phyloP scores from a whole-genome alignment of 30 jellyfish, hydroid and myxozoan genomes.

The Cassiopea andromeda region DNA sequence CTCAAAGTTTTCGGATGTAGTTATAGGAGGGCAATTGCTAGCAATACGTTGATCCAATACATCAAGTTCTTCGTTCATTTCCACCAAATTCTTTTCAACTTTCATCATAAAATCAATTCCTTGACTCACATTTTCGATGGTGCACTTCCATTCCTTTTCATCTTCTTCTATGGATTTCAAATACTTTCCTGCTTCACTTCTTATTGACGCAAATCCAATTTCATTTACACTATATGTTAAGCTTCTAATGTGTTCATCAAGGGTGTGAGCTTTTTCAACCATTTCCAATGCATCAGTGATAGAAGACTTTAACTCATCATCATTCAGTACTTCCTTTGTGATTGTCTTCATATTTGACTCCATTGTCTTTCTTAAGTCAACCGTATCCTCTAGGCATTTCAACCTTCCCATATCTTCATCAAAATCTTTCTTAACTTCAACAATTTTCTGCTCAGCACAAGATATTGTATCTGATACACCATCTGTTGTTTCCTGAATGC shows the following conservation, averaged over 20 bases:
- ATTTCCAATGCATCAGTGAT: background rate
- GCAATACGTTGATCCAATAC: background rate
- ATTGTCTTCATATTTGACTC: background rate
- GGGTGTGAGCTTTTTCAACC: background rate
- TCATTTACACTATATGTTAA: background rate
- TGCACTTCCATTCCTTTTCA: background rate
- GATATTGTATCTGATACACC: background rate
- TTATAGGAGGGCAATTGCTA: background rate
- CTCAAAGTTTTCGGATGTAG: background rate
- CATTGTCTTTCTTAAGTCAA: background rate
- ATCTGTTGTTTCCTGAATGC: background rate
- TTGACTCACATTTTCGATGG: background rate
- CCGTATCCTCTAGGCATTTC: background rate
- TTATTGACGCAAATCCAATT: background rate
- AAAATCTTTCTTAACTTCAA: background rate
- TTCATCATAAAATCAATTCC: background rate
- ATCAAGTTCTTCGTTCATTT: slow-evolving; percentile 3
- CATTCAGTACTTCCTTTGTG: background rate
- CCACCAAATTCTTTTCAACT: background rate
- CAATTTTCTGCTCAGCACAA: background rate
- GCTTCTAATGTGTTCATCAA: background rate
- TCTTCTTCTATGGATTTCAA: background rate
- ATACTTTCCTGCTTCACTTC: background rate
- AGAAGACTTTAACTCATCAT: background rate
- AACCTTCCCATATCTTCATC: background rate